Evolutionary conservation across 1,140 invertebrate species (phyloP), one percentile per base, ranked within the genome.

Genomic region (Sitophilus oryzae): DNA sequence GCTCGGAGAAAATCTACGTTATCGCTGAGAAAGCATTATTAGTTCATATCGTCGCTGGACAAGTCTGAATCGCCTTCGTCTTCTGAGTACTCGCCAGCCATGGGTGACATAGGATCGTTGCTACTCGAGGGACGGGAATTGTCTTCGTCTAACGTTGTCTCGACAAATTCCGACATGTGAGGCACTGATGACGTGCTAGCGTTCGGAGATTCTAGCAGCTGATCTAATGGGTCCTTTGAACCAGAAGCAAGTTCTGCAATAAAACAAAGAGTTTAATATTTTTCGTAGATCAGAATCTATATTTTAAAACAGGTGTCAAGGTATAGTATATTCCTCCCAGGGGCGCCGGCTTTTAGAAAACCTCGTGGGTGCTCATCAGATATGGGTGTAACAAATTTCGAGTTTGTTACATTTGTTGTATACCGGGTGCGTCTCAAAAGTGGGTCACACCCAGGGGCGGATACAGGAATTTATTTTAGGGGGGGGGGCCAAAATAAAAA

Each of bases 31-130:
- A 22, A 21, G 9, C 20, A 48, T 6, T 52, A 61, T 57, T 65
- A 66, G 55, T 68, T 66, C 34, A 65, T 48, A 35, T 69, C 67
- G 46, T 73, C 72, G 53, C 70, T 72, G 18, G 66, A 66, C 25
- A 70, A 54, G 51, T 73, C 73, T 9, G 70, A 72, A 35, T 71
- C 69, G n/a, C 40, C 66, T 44, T 73, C 72, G 9, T 74, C 72
- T 19, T 74, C 72, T 5, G 65, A 67, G 58, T 65, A 72, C 20
- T 71, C 70, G 19, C 63, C 63, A 2, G 59, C 55, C 19, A 57
- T 59, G 4, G 71, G 71, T 19, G 72, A 73, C 8, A 71, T 56
- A 0, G 67, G 66, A 56, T 72, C 70, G 22, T 60, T 70, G 34
- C 65, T 67, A 9, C 68, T 72, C 8, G 69, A 71, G 40, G 73